Base-by-base conservation (phyloP, 2,797 vertebrate species). In the Saguinus oedipus region DNA sequence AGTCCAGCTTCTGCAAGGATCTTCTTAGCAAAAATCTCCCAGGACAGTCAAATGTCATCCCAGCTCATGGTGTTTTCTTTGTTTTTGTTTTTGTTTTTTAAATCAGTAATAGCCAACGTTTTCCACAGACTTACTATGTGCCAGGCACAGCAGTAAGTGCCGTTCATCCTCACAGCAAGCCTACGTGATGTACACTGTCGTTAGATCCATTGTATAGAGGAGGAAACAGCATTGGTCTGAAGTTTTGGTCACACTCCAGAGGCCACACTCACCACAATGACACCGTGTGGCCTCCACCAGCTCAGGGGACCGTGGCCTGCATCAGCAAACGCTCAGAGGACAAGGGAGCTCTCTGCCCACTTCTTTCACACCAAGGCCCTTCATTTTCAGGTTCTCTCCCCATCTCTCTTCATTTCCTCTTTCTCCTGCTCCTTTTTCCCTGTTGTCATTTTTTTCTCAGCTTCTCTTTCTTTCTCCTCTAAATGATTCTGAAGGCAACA, bases 311-410 rank as follows among this genome's bases (percentile, higher is more conserved):
- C 3, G 0, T 61, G 36, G 22, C 10, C 24, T 55, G 68, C 42
- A 14, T 1, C 3, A 48, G 1, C 15, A 2, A 5, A 36, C 39
- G n/a, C 30, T 15, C 0, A 26, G 11, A 11, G 1, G 4, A 17
- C 48, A 14, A 24, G 30, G 4, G 74, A 3, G 36, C 19, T 83
- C 14, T 26, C 36, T 80, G 57, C 44, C 26, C 82, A 26, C 30
- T 50, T 12, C 11, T 20, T 24, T 30, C 5, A 13, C 7, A 81
- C 4, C 11, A 5, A 22, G n/a, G 30, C 4, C 17, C 50, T 19
- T 74, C 36, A 12, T 84, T 20, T 61, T 7, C 30, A 81, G 81
- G 30, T 39, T n/a, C 20, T 7, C 75, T 14, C 24, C 30, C 4
- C 2, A 7, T 15, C 30, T n/a, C 27, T 24, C 17, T 17, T 11